A percentile compares a stretch with the other conserved stretches of the same genome.
These are phyloP conservation scores for Hydroisotoma schaefferi DNA, from an alignment of 2,888 invertebrate species.

Conservation along the genomic window DNA sequence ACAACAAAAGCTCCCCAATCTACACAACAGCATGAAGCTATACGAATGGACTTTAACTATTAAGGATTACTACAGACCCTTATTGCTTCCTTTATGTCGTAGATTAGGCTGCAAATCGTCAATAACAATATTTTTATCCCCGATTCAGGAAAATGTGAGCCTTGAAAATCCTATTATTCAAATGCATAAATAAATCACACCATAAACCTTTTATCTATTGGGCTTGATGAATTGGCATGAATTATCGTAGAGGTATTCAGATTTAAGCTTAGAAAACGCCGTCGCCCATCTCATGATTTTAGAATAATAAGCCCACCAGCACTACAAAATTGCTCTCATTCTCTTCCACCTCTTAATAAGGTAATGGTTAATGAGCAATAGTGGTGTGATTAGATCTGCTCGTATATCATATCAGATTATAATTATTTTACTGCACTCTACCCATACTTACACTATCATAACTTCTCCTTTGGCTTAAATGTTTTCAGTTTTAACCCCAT, in stretches of 20 bases:
- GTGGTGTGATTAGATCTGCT: conserved; percentile 2
- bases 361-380: not conserved
- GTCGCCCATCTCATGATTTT: conserved; percentile 1
- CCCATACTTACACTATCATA: no score
- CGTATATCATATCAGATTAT: conserved; percentile 8
- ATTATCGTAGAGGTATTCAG: not conserved
- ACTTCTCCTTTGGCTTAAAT: not conserved
- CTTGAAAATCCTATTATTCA: not conserved
- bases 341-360: conserved; percentile 2
- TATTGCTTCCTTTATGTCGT: no score
- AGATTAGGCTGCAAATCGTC: no score
- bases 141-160: not conserved
- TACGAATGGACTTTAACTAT: no score
- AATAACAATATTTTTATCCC: not conserved
- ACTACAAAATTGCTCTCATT: conserved; percentile 2
- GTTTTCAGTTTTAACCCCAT: no score
- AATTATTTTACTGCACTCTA: no score
- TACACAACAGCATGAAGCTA: no score
- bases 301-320: conserved; percentile 9
- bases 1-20: no score
- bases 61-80: no score
- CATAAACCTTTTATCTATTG: not conserved
- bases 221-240: not conserved
- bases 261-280: not conserved
- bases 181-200: not conserved